phyloP scores from a whole-genome alignment of 2,888 invertebrate genomes.

The Crioceris asparagi region DNA sequence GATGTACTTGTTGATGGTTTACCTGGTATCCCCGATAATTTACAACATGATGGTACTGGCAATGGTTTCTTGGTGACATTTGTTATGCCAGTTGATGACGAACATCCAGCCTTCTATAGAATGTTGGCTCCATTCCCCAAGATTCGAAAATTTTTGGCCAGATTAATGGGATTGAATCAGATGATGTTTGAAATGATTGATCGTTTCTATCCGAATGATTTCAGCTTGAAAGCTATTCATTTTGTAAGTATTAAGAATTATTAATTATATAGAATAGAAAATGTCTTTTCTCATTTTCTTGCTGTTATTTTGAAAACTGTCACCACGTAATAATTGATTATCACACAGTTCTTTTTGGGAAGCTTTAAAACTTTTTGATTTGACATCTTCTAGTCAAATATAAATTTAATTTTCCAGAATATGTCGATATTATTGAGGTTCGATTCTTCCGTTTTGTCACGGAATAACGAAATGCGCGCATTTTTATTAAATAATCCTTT shows the following conservation, averaged over 20 bases:
- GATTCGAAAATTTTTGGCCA: slow-evolving; percentile 52
- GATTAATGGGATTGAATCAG: slow-evolving; percentile 50
- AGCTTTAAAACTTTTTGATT: too few species aligned
- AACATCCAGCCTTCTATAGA: slow-evolving; percentile 46
- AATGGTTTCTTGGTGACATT: slow-evolving; percentile 51
- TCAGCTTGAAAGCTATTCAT: slow-evolving; percentile 51
- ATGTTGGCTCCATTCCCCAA: slow-evolving; percentile 51
- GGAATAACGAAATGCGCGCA: too few species aligned
- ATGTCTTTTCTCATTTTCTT: background rate
- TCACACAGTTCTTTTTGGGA: too few species aligned
- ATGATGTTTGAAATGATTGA: slow-evolving; percentile 53
- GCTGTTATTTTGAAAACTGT: too few species aligned
- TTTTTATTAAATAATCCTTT: too few species aligned
- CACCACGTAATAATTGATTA: too few species aligned
- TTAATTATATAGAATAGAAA: too few species aligned
- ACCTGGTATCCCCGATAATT: slow-evolving; percentile 43
- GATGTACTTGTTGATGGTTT: slow-evolving; percentile 75
- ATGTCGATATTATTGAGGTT: too few species aligned
- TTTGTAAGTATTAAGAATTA: slow-evolving; percentile 46
- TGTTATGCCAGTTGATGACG: slow-evolving; percentile 42
- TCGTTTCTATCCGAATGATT: slow-evolving; percentile 52
- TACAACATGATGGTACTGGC: slow-evolving; percentile 1
- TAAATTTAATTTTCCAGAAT: too few species aligned
- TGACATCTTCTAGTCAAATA: too few species aligned
- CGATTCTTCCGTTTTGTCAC: too few species aligned